Conservation (phyloP, 2,888 invertebrate species). For the Cactoblastis cactorum region DNA sequence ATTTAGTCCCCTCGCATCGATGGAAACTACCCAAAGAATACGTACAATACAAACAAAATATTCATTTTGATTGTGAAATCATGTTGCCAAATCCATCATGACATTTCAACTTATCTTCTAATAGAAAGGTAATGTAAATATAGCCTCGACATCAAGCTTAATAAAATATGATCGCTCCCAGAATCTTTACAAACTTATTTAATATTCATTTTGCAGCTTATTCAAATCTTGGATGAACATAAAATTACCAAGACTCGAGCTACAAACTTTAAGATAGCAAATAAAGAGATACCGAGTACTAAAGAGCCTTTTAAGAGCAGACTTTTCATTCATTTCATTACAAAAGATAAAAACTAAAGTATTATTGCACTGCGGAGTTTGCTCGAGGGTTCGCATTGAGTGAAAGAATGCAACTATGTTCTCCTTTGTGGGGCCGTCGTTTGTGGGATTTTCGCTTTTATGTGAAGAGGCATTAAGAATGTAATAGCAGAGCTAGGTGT, state of each 20-base stretch:
- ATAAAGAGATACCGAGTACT: slow-evolving; percentile 11
- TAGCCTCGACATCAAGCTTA: not conserved
- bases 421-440: slow-evolving; percentile 3
- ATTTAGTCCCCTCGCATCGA: too few relatives aligned
- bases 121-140: too few relatives aligned
- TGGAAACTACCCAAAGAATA: too few relatives aligned
- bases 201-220: slow-evolving; percentile 5
- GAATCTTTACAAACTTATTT: not conserved
- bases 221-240: slow-evolving; percentile 5
- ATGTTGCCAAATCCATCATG: not conserved
- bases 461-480: not conserved
- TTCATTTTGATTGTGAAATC: too few relatives aligned
- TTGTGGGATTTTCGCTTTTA: slow-evolving; percentile 11
- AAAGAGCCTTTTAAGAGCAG: slow-evolving; percentile 30
- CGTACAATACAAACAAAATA: too few relatives aligned
- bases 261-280: slow-evolving; percentile 9
- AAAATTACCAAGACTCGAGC: slow-evolving; percentile 6
- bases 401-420: slow-evolving; percentile 41
- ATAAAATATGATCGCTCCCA: not conserved
- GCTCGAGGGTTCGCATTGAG: slow-evolving; percentile 28
- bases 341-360: slow-evolving; percentile 34
- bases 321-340: slow-evolving; percentile 35
- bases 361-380: slow-evolving; percentile 16
- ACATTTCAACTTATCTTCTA: not conserved
- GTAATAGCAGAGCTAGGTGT: slow-evolving; percentile 5